Conservation (phyloP, 2,888 invertebrate species). For the Schizaphis graminum region DNA sequence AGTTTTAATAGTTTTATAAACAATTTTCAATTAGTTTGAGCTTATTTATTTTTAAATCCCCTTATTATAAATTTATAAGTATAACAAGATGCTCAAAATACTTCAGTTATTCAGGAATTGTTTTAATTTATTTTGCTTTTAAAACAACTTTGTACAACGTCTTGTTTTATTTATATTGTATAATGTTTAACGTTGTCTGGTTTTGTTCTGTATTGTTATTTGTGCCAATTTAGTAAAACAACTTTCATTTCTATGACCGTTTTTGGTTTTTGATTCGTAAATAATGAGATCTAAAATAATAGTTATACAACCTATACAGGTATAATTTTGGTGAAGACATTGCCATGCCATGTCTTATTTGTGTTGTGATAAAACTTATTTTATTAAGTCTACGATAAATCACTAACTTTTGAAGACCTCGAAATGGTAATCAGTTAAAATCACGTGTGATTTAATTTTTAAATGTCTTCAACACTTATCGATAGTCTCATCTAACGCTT, state of each 20-base stretch:
- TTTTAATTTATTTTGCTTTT: slow-evolving; percentile 24
- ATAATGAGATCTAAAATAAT: neutral
- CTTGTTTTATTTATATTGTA: neutral
- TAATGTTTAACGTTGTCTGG: neutral
- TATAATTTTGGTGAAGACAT: neutral
- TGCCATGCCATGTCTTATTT: neutral
- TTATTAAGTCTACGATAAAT: neutral
- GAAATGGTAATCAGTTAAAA: neutral
- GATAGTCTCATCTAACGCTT: neutral
- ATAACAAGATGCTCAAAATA: neutral
- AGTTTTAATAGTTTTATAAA: slow-evolving; percentile 14
- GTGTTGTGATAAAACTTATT: neutral
- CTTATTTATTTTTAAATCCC: neutral
- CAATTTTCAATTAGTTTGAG: slow-evolving; percentile 18
- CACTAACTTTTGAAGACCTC: neutral
- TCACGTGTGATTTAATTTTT: neutral
- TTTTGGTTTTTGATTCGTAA: neutral
- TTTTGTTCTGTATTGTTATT: neutral
- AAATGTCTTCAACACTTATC: neutral
- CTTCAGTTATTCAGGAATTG: neutral
- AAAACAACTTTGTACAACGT: slow-evolving; percentile 14
- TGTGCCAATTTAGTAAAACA: neutral
- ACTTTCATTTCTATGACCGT: neutral
- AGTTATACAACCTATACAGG: neutral
- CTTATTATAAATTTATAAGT: slow-evolving; percentile 10